Base-by-base conservation (phyloP, 2,888 invertebrate species). In the Eurytoma adleriae region DNA sequence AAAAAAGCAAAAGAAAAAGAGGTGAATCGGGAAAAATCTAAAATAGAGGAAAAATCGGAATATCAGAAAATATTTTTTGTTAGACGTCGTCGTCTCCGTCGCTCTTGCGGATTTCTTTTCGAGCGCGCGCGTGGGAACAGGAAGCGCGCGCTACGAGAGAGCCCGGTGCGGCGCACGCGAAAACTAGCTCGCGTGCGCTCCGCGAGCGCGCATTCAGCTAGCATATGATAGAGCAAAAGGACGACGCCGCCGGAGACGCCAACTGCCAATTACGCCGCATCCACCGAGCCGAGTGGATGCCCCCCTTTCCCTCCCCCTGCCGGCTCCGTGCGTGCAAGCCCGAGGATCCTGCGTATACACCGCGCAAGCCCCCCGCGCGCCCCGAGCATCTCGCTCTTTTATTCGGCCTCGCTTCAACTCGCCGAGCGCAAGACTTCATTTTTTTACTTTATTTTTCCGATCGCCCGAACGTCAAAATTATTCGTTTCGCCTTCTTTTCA, bases 131-230 rank as follows among this genome's bases (percentile, higher is more conserved):
- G 81, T 82, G 81, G 76, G 81, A 82, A 82, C 81, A 82, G 81
- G 79, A 82, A 82, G 62, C 79, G 85, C 81, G 84, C 86, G 71
- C 82, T 79, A 66, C 71, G 69, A 18, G 40, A 24, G 24, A 79
- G 73, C 79, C 67, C 61, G 30, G 14, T 24, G 68, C 52, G 56
- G 16, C 59, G 67, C 77, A 81, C 81, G 78, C 78, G 74, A 81
- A 80, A 80, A 30, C 66, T 56, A 74, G 54, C 67, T 78, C n/a
- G 68, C 77, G 80, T 72, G 80, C 64, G 81, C 71, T 75, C 69
- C 61, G 80, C 81, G 67, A 81, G 78, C 67, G 76, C 64, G 73
- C 48, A 56, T 64, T 66, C 73, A 56, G 24, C 54, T 62, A 54
- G 61, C 48, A 3, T 27, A 61, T 14, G 62, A 78, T 62, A 79